These are phyloP conservation scores for Drosophila dunni DNA, from an alignment of 1,140 invertebrate species.

Conservation along the genomic window DNA sequence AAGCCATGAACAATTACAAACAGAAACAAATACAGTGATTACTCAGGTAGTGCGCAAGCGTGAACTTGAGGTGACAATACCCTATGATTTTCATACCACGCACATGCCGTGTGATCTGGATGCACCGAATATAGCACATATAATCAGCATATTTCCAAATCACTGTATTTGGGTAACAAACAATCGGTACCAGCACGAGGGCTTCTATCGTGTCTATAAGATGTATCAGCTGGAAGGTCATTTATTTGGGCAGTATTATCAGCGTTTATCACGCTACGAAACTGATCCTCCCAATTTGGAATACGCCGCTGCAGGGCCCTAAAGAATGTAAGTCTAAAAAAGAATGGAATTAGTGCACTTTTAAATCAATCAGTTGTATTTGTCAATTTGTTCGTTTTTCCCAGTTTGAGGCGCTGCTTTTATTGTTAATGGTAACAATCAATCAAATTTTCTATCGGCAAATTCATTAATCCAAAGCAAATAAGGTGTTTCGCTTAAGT, in stretches of 20 bases:
- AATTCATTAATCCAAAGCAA: constrained; percentile 46
- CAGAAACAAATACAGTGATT: background rate
- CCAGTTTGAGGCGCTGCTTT: background rate
- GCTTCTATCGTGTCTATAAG: constrained; percentile 39
- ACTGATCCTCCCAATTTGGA: constrained; percentile 15
- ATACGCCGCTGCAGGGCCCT: background rate
- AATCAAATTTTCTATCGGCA: constrained; percentile 60
- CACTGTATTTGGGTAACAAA: constrained; percentile 53
- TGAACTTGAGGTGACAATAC: background rate
- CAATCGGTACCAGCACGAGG: constrained; percentile 26
- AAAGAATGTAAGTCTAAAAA: background rate
- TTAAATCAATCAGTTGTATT: too few species aligned
- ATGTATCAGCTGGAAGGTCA: constrained; percentile 42
- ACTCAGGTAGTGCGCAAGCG: constrained; percentile 25
- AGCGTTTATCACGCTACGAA: constrained; percentile 38
- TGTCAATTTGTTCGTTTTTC: background rate
- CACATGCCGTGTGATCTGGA: constrained; percentile 60
- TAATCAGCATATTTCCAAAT: constrained; percentile 24
- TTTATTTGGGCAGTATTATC: constrained; percentile 49
- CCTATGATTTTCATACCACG: constrained; percentile 23
- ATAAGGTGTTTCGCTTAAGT: constrained; percentile 72
- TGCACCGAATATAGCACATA: background rate
- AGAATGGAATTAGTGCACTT: background rate
- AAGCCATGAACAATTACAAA: background rate
- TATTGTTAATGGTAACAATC: constrained; percentile 52